Percentiles rank a stretch among this genome's conserved stretches.
Evolutionary conservation across 2,113 vertebrate species (phyloP).

Genomic region (Dinomys branickii): DNA sequence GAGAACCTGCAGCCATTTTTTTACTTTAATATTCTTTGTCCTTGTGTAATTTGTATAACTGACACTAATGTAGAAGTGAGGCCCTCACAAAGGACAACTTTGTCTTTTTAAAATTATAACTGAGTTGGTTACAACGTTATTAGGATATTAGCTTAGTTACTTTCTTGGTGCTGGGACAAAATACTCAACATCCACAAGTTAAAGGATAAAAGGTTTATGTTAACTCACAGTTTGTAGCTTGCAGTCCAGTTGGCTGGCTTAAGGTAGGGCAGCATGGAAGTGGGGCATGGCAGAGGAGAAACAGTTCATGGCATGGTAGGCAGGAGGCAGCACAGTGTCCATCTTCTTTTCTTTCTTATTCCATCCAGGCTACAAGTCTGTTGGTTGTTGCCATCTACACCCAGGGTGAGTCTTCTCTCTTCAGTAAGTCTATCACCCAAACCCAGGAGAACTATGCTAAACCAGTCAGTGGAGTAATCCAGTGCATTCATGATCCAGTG

Average conservation of each 20-base stretch:
- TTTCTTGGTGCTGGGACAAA: neutral
- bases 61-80: neutral
- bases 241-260: neutral
- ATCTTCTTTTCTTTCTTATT: no score
- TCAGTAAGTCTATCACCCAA: neutral
- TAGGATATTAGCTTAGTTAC: neutral
- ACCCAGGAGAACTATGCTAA: neutral
- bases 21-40: neutral
- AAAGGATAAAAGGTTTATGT: neutral
- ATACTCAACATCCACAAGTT: neutral
- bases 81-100: neutral
- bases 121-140: neutral
- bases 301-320: neutral
- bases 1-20: neutral
- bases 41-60: neutral
- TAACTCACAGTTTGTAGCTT: neutral
- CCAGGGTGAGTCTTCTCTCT: neutral
- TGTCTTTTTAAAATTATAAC: neutral
- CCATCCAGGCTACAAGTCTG: neutral
- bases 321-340: neutral
- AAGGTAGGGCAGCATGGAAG: neutral
- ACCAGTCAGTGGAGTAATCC: no score
- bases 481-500: neutral
- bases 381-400: neutral
- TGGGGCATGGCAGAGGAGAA: neutral